Conservation (phyloP, 2,797 vertebrate species). For the Manis crassicaudata region DNA sequence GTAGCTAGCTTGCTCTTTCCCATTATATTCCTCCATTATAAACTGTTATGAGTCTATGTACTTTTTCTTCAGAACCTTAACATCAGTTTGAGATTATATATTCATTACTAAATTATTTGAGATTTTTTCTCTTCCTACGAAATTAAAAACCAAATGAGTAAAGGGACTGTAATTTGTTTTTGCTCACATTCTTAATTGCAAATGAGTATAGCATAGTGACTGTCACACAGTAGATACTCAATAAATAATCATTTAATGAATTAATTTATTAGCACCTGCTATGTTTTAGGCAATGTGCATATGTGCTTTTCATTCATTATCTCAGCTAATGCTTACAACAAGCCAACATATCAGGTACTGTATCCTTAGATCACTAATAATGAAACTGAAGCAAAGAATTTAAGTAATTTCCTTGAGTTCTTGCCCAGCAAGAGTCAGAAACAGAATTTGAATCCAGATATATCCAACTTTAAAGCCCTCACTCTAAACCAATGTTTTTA, state of each 20-base stretch:
- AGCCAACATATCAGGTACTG: background rate
- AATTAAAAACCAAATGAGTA: background rate
- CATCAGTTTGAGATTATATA: background rate
- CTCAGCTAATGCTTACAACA: background rate
- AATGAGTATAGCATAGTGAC: background rate
- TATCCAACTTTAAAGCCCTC: background rate
- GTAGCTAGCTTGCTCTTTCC: background rate
- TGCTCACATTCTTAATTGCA: background rate
- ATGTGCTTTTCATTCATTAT: background rate
- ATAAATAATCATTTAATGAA: background rate
- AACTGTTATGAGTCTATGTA: background rate
- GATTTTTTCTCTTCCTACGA: background rate
- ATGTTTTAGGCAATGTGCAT: background rate
- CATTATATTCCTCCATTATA: background rate
- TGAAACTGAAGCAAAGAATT: constrained; percentile 29
- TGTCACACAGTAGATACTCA: background rate
- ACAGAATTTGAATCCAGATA: constrained; percentile 9
- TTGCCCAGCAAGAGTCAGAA: background rate
- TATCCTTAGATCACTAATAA: constrained; percentile 13
- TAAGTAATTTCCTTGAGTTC: background rate
- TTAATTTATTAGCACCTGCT: background rate
- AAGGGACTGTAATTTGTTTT: background rate
- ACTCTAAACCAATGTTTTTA: background rate
- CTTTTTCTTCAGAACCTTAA: background rate
- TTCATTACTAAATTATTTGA: background rate